These are phyloP conservation scores for Trichonephila clavata DNA, from an alignment of 1,140 invertebrate species.

Conservation along the genomic window DNA sequence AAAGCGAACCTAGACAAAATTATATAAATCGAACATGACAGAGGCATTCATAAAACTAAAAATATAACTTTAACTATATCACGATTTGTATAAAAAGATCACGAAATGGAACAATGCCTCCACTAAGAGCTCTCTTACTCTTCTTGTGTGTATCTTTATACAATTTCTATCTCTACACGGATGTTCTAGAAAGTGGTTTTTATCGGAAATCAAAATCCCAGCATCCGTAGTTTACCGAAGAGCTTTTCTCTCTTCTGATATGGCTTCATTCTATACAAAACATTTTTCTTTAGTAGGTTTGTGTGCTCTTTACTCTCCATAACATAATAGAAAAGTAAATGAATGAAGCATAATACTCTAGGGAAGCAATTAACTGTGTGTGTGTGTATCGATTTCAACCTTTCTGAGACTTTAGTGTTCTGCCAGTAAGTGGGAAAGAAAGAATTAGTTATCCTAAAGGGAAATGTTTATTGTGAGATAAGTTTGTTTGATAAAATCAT, in stretches of 20 bases:
- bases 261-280: background rate
- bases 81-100: background rate
- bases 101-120: background rate
- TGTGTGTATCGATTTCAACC: conserved; percentile 34
- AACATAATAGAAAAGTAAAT: conserved; percentile 19
- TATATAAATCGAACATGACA: too few relatives aligned
- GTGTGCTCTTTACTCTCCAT: background rate
- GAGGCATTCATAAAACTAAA: background rate
- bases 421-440: background rate
- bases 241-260: background rate
- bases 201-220: conserved; percentile 13
- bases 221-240: background rate
- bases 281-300: background rate
- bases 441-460: background rate
- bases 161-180: background rate
- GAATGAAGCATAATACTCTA: background rate
- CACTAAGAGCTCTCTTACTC: background rate
- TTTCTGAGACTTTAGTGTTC: background rate
- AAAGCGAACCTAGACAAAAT: too few relatives aligned
- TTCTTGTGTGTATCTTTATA: background rate
- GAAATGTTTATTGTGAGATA: conserved; percentile 16
- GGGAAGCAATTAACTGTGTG: conserved; percentile 4
- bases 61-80: background rate
- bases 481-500: conserved; percentile 12
- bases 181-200: background rate